Evolutionary conservation across 2,113 vertebrate species (phyloP).

Genomic region (Syrmaticus mikado): DNA sequence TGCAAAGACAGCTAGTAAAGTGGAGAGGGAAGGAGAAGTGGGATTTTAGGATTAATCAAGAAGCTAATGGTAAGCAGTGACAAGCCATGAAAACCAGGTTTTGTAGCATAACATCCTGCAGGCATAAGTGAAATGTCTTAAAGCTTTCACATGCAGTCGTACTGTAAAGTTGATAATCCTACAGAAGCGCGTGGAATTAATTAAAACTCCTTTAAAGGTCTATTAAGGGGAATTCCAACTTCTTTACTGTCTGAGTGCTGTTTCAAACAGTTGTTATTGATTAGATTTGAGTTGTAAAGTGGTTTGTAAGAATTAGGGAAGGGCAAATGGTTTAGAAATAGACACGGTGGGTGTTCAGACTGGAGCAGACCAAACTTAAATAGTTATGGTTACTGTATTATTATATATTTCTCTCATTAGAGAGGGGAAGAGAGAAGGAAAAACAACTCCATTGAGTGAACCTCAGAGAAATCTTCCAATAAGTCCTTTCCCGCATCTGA

Average conservation of each 20-base stretch:
- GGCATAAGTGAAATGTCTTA: slow-evolving; percentile 62
- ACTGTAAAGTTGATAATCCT: slow-evolving; percentile 74
- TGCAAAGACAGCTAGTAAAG: slow-evolving; percentile 7
- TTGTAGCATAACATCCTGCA: slow-evolving; percentile 54
- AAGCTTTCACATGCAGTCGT: slow-evolving; percentile 62
- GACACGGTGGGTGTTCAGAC: slow-evolving; percentile 70
- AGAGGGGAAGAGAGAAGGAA: not conserved
- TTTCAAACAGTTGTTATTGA: slow-evolving; percentile 77
- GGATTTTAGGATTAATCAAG: slow-evolving; percentile 58
- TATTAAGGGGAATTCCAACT: slow-evolving; percentile 72
- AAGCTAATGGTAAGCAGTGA: slow-evolving; percentile 52
- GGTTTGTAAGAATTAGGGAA: slow-evolving; percentile 70
- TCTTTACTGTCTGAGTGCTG: slow-evolving; percentile 73
- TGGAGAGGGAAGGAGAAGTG: not conserved
- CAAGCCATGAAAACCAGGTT: slow-evolving; percentile 64
- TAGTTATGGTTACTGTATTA: slow-evolving; percentile 39
- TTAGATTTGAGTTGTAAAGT: slow-evolving; percentile 74
- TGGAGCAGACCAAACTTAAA: slow-evolving; percentile 12
- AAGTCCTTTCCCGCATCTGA: slow-evolving; percentile 16
- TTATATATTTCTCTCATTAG: not conserved
- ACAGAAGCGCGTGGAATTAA: slow-evolving; percentile 74
- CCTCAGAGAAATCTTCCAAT: not conserved
- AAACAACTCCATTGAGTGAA: not conserved
- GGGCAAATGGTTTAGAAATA: slow-evolving; percentile 59
- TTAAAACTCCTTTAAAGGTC: slow-evolving; percentile 74